Evolutionary conservation across 2,888 invertebrate genomes (phyloP).

Genomic region (Cylindroiulus punctatus): DNA sequence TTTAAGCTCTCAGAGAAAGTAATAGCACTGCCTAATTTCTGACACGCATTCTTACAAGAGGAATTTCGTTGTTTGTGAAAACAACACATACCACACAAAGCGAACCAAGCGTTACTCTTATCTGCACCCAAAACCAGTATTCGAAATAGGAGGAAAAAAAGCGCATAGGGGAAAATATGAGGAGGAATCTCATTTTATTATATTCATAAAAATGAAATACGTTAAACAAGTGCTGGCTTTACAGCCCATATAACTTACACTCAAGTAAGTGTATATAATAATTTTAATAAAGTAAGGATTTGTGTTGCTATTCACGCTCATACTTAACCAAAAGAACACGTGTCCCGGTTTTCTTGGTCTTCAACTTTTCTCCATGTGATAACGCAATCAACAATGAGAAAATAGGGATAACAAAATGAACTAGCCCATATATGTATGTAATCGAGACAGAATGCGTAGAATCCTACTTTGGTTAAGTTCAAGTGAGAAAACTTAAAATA

Average conservation of each 20-base stretch:
- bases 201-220: constrained; percentile 32
- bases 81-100: constrained; percentile 40
- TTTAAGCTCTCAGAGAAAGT: background rate
- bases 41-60: constrained; percentile 33
- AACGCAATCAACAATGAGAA: no score
- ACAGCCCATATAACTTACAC: background rate
- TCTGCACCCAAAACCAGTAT: background rate
- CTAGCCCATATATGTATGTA: no score
- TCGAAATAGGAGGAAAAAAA: background rate
- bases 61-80: constrained; percentile 39
- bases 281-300: no score
- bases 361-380: no score
- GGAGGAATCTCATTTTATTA: background rate
- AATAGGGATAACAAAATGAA: no score
- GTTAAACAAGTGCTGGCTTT: constrained; percentile 27
- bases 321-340: no score
- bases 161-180: background rate
- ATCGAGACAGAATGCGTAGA: no score
- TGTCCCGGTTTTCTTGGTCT: no score
- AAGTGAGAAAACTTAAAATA: no score
- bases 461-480: no score
- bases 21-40: constrained; percentile 21
- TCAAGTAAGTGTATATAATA: no score
- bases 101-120: constrained; percentile 16
- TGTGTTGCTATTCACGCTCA: no score